Percentiles rank a stretch among this genome's conserved stretches.
Conservation (phyloP, 2,888 invertebrate species). For the Craniophora ligustri region DNA sequence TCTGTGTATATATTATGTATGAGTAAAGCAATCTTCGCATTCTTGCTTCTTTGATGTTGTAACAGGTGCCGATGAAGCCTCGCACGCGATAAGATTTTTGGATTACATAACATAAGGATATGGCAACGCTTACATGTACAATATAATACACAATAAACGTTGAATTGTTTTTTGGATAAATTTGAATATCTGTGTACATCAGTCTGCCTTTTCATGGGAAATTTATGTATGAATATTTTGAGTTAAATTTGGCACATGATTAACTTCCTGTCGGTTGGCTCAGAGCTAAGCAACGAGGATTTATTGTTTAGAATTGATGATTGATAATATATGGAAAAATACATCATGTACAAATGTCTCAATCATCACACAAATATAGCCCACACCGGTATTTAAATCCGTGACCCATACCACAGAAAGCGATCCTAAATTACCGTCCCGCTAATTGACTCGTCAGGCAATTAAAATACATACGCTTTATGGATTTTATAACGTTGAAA, state of each 20-base stretch:
- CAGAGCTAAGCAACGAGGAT: background rate
- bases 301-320: background rate
- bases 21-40: slow-evolving; percentile 13
- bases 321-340: background rate
- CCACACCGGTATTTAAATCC: no score
- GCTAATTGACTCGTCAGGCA: no score
- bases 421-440: no score
- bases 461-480: no score
- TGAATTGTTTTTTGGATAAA: slow-evolving; percentile 23
- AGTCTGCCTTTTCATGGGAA: slow-evolving; percentile 5
- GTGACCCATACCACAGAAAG: no score
- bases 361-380: no score
- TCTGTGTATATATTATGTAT: background rate
- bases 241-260: no score
- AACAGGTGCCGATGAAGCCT: slow-evolving; percentile 18
- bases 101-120: slow-evolving; percentile 29
- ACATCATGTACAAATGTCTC: no score
- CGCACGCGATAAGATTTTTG: slow-evolving; percentile 32
- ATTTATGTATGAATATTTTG: slow-evolving; percentile 5
- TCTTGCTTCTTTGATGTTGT: slow-evolving; percentile 31
- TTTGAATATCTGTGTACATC: slow-evolving; percentile 7
- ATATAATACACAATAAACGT: slow-evolving; percentile 21
- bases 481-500: no score
- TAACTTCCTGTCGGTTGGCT: no score
- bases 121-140: slow-evolving; percentile 1